Percentiles rank a stretch among this genome's conserved stretches.
These are phyloP conservation scores for Trachops cirrhosus DNA, from an alignment of 2,797 vertebrate genomes.

Conservation along the genomic window DNA sequence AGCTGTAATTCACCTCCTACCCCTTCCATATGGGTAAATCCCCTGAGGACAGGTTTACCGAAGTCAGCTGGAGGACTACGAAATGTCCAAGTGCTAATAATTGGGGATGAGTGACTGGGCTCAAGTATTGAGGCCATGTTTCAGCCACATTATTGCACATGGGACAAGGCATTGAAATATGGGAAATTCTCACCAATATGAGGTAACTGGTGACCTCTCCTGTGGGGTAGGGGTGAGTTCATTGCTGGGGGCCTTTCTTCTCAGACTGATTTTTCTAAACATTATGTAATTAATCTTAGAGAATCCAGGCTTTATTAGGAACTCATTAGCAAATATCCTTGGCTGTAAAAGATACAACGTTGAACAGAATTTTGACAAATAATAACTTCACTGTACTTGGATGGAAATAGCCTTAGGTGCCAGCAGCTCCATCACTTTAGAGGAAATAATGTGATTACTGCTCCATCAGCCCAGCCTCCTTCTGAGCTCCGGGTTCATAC, in stretches of 20 bases:
- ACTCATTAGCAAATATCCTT: constrained; percentile 67
- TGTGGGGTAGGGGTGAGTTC: background rate
- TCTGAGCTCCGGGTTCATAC: background rate
- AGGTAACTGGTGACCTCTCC: background rate
- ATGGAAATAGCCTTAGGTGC: constrained; percentile 54
- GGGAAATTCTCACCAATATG: background rate
- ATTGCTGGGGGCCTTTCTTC: constrained; percentile 49
- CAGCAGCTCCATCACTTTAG: constrained; percentile 3
- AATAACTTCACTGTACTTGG: constrained; percentile 58
- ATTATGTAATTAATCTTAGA: constrained; percentile 60
- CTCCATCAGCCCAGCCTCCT: constrained; percentile 19
- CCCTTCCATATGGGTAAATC: background rate
- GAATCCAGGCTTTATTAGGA: constrained; percentile 70
- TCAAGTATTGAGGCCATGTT: constrained; percentile 43
- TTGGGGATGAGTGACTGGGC: background rate
- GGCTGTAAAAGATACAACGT: constrained; percentile 58
- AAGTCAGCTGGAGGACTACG: constrained; percentile 22
- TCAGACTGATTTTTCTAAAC: constrained; percentile 56
- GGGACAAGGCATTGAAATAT: constrained; percentile 50
- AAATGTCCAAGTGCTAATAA: background rate
- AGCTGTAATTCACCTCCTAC: background rate
- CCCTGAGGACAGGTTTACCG: constrained; percentile 18
- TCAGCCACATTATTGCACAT: constrained; percentile 36
- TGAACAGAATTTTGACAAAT: constrained; percentile 65
- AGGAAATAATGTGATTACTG: constrained; percentile 32